Base-by-base conservation (phyloP, 2,113 vertebrate species). In the Sardina pilchardus region DNA sequence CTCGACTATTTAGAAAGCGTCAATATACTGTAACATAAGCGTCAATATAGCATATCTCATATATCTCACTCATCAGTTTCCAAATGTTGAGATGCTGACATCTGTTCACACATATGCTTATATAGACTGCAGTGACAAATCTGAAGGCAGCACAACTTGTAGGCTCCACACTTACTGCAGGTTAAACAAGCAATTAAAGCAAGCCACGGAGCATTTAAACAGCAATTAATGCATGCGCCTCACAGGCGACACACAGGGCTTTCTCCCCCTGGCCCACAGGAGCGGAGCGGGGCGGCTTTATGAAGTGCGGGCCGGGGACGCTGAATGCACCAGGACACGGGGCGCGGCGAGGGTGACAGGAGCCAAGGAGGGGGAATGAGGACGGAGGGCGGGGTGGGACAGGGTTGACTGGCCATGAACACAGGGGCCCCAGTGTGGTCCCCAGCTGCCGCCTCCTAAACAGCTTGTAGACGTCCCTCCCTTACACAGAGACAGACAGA, bases 401-500 rank as follows among this genome's bases (percentile, higher is more conserved):
- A 92, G 86, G 94, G 88, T 90, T 93, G 93, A 93, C 82, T 90
- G 93, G 81, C 83, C 89, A 84, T 81, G 91, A 93, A 95, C 91
- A 94, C 90, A 93, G 59, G 39, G 88, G 71, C 71, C 47, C 85
- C 12, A 82, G 83, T 42, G 39, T n/a, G 86, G 82, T 82, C 84
- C 89, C 90, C 91, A 93, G 92, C 91, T 92, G 93, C 87, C 87
- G 88, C 43, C 43, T 85, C 85, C 84, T 84, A 88, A 90, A 90
- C 88, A 92, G 84, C 47, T 42, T 84, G 85, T 84, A 82, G 75
- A 87, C 87, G 87, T 59, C 83, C 83, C 85, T 83, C 71, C 83
- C 30, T 36, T 78, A 36, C 71, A 78, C 71, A 36, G 71, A 71
- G 63, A 30, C 63, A 30, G 26, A 71, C 67, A 85, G 56, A 45